Evolutionary conservation across 1,140 invertebrate species (phyloP), one percentile per base, ranked within the genome.

Genomic region (Schlechtendalia chinensis): DNA sequence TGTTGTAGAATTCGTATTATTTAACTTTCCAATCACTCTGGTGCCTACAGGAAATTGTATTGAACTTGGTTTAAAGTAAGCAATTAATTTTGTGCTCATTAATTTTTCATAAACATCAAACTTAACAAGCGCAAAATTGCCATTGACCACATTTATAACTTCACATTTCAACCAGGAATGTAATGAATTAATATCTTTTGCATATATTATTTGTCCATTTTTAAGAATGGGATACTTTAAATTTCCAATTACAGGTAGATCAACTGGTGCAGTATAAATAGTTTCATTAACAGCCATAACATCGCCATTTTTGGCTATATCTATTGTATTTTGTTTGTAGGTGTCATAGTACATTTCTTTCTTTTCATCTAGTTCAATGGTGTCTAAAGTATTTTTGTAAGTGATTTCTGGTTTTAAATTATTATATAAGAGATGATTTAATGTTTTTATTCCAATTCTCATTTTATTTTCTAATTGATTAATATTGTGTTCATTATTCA

Each of bases 11-110:
- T 81, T 80, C 17, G 88, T 87, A 84, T 93, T 92, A 82, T 90
- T 90, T 85, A 96, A 97, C 69, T 93, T 86, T 1, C 95, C 95
- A 81, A 97, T 92, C 11, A 97, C 91, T 61, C 95, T 87, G 0
- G 93, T 93, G 75, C 89, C 89, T 63, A 92, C 90, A 56, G 87
- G 88, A 29, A 94, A 86, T 50, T 90, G 87, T 3, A 91, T 89
- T 17, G 87, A 85, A 6, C 89, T 85, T 0, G 89, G 87, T 0
- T 89, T 86, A 45, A 85, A 85, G 83, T 91, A 93, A 0, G 94
- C 93, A 19, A 94, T 82, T 81, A 90, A 88, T 81, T 91, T 90
- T 1, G 89, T 90, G 1, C 87, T 86, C 6, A 93, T 4, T 32
- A 75, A 39, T 84, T 53, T 75, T 39, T 61, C 74, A 45, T 19